These are phyloP conservation scores for Asobara japonica DNA, from an alignment of 1,140 invertebrate species.

Conservation along the genomic window DNA sequence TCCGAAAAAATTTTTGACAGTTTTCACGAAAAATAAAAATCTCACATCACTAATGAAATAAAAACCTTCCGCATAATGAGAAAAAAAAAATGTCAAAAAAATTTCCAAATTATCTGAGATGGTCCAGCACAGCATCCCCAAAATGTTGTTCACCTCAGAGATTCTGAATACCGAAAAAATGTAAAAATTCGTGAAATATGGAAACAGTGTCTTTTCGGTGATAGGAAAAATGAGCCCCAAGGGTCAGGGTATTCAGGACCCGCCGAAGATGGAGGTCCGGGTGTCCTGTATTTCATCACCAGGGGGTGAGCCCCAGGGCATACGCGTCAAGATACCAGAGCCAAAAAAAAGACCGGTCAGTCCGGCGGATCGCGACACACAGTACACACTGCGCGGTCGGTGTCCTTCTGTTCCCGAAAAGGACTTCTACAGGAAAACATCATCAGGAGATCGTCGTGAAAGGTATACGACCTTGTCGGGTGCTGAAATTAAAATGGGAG, in stretches of 20 bases:
- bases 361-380: slow-evolving; percentile 42
- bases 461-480: slow-evolving; percentile 59
- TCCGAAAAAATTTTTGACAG: too few species aligned
- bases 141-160: too few species aligned
- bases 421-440: slow-evolving; percentile 57
- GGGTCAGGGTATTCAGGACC: slow-evolving; percentile 49
- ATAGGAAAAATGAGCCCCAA: slow-evolving; percentile 58
- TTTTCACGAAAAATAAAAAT: too few species aligned
- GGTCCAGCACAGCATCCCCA: too few species aligned
- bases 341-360: slow-evolving; percentile 57
- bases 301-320: slow-evolving; percentile 55
- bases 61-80: too few species aligned
- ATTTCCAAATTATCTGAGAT: too few species aligned
- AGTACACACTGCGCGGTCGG: slow-evolving; percentile 45
- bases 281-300: slow-evolving; percentile 57
- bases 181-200: too few species aligned
- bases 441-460: slow-evolving; percentile 56
- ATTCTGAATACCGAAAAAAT: too few species aligned
- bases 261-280: slow-evolving; percentile 58
- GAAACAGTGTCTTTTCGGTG: too few species aligned
- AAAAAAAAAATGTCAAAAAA: too few species aligned
- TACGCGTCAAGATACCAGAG: slow-evolving; percentile 61
- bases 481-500: slow-evolving; percentile 56
- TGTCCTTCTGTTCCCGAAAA: slow-evolving; percentile 60
- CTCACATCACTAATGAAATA: too few species aligned